Conservation (phyloP, 1,140 invertebrate species). For the Pseudomyrmex gracilis region DNA sequence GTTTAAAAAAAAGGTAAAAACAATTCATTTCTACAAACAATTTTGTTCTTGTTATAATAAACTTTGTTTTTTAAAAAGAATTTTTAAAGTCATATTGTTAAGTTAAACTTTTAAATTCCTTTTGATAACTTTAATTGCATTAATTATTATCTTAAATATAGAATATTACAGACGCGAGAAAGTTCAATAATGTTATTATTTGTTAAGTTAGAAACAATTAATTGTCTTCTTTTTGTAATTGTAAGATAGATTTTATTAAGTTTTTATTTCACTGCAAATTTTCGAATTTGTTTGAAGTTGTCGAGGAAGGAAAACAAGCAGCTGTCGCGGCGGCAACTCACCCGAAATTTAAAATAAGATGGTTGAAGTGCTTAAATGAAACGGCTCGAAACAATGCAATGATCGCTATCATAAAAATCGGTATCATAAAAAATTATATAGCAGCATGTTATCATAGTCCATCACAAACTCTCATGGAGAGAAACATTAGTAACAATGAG, state of each 20-base stretch:
- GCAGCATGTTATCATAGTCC: neutral
- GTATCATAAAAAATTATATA: constrained; percentile 19
- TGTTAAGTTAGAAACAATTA: neutral
- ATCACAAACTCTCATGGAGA: neutral
- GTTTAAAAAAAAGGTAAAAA: constrained; percentile 23
- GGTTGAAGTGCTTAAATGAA: constrained; percentile 7
- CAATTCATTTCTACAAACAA: constrained; percentile 1
- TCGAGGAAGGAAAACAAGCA: constrained; percentile 3
- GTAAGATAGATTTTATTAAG: neutral
- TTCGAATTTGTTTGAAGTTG: constrained; percentile 14
- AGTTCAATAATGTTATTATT: constrained; percentile 1
- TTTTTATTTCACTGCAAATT: constrained; percentile 14
- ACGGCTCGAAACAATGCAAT: constrained; percentile 3
- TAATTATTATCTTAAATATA: constrained; percentile 11
- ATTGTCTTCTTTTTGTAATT: neutral
- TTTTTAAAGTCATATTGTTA: neutral
- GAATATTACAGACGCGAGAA: neutral
- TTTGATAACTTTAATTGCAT: neutral
- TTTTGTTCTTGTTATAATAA: neutral
- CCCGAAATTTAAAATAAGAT: constrained; percentile 6
- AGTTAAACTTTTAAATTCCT: neutral
- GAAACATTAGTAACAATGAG: neutral
- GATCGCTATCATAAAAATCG: no score
- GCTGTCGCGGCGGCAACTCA: neutral
- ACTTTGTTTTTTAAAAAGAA: neutral